Percentiles rank a stretch among this genome's conserved stretches.
These are phyloP conservation scores for Siphlonurus alternatus DNA, from an alignment of 2,888 invertebrate species.

Conservation along the genomic window DNA sequence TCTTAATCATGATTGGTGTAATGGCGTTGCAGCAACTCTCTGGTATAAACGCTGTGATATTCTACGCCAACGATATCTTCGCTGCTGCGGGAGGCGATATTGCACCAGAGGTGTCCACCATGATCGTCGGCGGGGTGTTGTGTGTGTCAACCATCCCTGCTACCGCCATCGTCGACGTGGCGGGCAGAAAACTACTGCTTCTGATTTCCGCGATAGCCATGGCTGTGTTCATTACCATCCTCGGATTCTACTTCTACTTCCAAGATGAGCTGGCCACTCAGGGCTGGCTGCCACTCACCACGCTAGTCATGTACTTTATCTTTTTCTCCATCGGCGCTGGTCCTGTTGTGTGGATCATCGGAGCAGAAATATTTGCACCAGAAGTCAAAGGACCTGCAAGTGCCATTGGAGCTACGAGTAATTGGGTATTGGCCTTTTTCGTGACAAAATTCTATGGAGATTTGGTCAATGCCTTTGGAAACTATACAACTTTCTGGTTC, in stretches of 20 bases:
- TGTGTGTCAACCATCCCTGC: constrained; percentile 24
- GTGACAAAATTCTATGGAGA: constrained; percentile 21
- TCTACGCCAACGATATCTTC: constrained; percentile 24
- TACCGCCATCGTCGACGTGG: constrained; percentile 24
- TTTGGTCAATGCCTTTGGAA: constrained; percentile 14
- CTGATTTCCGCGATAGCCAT: constrained; percentile 21
- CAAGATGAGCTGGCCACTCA: constrained; percentile 32
- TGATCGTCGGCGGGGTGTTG: constrained; percentile 26
- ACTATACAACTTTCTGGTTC: constrained; percentile 27
- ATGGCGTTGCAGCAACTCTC: constrained; percentile 28
- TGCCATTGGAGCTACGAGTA: constrained; percentile 25
- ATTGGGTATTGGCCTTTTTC: constrained; percentile 23
- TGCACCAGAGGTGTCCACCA: constrained; percentile 20
- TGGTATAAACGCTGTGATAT: constrained; percentile 19
- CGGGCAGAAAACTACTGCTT: constrained; percentile 25
- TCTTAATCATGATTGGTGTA: constrained; percentile 14
- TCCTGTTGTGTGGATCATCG: constrained; percentile 24
- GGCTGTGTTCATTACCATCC: constrained; percentile 16
- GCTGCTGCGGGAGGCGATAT: constrained; percentile 20
- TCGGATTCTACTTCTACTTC: constrained; percentile 18
- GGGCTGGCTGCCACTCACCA: constrained; percentile 22
- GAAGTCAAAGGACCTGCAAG: constrained; percentile 24
- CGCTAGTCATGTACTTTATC: constrained; percentile 20
- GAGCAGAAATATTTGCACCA: constrained; percentile 25
- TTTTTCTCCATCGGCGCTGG: constrained; percentile 23